phyloP scores from a whole-genome alignment of 2,888 invertebrate genomes.

The Alloplasta piceator region DNA sequence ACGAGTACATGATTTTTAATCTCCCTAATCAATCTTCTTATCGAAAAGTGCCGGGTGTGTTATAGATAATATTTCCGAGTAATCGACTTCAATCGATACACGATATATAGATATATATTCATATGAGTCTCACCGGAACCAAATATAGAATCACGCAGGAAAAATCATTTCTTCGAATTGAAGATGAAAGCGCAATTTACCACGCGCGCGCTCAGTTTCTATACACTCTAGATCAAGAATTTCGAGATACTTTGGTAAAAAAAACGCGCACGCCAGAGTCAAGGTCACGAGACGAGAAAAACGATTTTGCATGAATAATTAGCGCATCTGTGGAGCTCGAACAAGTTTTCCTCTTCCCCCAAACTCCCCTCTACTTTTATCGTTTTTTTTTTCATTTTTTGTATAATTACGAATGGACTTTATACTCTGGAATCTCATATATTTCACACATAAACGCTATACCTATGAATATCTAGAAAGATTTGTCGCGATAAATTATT shows the following conservation, averaged over 20 bases:
- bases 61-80: slow-evolving; percentile 1
- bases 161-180: not conserved
- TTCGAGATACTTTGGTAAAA: too few species aligned
- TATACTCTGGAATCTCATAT: not conserved
- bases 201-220: too few species aligned
- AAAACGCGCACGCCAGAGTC: too few species aligned
- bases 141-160: slow-evolving; percentile 3
- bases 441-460: not conserved
- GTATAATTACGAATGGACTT: not conserved
- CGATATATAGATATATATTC: too few species aligned
- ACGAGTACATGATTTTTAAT: not conserved
- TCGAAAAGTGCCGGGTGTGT: not conserved
- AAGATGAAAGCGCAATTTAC: too few species aligned
- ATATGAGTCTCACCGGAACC: not conserved
- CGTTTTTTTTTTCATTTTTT: not conserved
- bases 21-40: not conserved
- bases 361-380: not conserved
- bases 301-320: slow-evolving; percentile 44
- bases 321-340: not conserved
- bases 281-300: slow-evolving; percentile 11
- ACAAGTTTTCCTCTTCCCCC: slow-evolving; percentile 11
- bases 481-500: too few species aligned
- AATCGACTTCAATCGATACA: too few species aligned
- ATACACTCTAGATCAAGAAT: too few species aligned
- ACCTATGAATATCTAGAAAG: too few species aligned